Evolutionary conservation across 1,140 invertebrate genomes (phyloP).

Genomic region (Drosophila nigromelanica): DNA sequence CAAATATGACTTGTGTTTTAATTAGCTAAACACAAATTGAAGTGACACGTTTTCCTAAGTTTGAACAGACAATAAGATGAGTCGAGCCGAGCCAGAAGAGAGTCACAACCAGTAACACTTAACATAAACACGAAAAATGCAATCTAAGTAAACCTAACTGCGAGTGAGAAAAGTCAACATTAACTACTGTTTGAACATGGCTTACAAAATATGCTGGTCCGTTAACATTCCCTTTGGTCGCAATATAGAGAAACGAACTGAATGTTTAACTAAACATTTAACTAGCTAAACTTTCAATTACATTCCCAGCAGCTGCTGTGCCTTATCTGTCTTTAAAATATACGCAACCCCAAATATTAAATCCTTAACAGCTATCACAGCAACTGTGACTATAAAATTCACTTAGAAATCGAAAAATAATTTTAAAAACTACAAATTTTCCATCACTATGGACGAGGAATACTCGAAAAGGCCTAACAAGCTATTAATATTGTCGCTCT

Average conservation of each 20-base stretch:
- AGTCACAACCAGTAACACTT: slow-evolving; percentile 59
- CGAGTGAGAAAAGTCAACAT: slow-evolving; percentile 65
- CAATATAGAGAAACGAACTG: too few species aligned
- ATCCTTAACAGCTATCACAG: background rate
- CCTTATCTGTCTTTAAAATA: too few species aligned
- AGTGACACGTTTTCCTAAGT: slow-evolving; percentile 53
- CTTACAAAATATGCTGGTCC: slow-evolving; percentile 16
- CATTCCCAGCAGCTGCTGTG: too few species aligned
- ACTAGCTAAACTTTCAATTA: too few species aligned
- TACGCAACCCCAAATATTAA: background rate
- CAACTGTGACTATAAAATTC: background rate
- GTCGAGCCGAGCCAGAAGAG: slow-evolving; percentile 4
- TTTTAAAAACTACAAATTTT: background rate
- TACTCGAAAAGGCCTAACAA: slow-evolving; percentile 39
- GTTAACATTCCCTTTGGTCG: background rate
- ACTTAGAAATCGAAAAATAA: background rate
- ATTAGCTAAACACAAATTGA: slow-evolving; percentile 79
- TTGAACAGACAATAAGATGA: slow-evolving; percentile 23
- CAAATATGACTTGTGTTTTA: slow-evolving; percentile 48
- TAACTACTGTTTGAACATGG: slow-evolving; percentile 58
- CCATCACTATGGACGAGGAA: slow-evolving; percentile 13
- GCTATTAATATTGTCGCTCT: slow-evolving; percentile 43
- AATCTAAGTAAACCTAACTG: slow-evolving; percentile 33
- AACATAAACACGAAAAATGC: slow-evolving; percentile 67
- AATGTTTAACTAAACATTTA: too few species aligned